Evolutionary conservation across 2,113 vertebrate species (phyloP), one percentile per base, ranked within the genome.

Genomic region (Grammomys dolichurus): DNA sequence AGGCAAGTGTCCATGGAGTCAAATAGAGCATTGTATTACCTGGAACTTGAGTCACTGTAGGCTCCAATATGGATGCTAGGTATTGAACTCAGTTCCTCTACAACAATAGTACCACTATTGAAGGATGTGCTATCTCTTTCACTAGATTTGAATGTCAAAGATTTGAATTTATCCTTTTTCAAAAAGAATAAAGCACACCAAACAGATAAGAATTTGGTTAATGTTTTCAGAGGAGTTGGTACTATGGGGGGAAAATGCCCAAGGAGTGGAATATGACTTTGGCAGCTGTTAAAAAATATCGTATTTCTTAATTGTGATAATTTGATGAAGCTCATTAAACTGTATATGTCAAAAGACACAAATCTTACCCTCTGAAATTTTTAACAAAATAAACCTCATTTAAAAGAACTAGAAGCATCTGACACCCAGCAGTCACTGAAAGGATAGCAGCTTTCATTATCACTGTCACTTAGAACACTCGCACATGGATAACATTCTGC

Each of bases 251-350:
- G 6, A 92, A 90, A 96, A 1, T 92, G 86, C 58, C 16, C 22
- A 81, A 7, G 31, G 24, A 88, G 31, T 2, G 0, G 17, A 89
- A 65, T 26, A 33, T 51, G 33, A 87, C 67, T 86, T 46, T 11
- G 11, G 31, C 48, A 28, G 31, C 2, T 91, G 16, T 85, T 58
- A 8, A 14, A 95, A 95, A 58, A 48, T 67, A 85, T 22, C 70
- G 40, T 91, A 12, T 40, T 9, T 58, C 19, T 82, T 81, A 19
- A 76, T 22, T 80, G 36, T 90, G 16, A 26, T 51, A 51, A 91
- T 94, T 58, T 89, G 60, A 81, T 16, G 67, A 84, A 90, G 60
- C 51, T 87, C 43, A 48, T 80, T 87, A 63, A 90, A 65, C 14
- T 63, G 10, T 70, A 40, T 46, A 3, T 24, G 40, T 81, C 69